A percentile compares a stretch with the other conserved stretches of the same genome.
phyloP scores from a whole-genome alignment of 1,140 invertebrate genomes.

The Drosophila truncata region DNA sequence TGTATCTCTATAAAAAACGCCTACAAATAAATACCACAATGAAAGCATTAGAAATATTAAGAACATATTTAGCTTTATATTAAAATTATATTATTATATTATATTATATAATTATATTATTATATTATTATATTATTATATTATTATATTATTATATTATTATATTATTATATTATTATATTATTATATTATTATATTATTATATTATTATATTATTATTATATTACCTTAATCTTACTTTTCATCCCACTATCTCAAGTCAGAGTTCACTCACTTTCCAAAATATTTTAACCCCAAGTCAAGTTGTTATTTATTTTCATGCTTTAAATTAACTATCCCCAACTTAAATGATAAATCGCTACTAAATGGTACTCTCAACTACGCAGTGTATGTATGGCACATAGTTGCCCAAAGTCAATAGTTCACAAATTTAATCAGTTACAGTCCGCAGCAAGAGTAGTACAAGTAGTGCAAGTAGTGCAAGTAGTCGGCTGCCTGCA shows the following conservation, averaged over 20 bases:
- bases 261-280: neutral
- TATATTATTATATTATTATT: too few relatives aligned
- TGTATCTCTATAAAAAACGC: neutral
- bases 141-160: too few relatives aligned
- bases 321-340: neutral
- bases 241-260: neutral
- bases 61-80: neutral
- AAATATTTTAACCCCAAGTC: too few relatives aligned
- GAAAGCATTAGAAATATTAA: fast-evolving
- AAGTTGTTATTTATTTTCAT: neutral
- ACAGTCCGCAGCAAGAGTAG: conserved; percentile 6
- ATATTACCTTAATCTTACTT: too few relatives aligned
- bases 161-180: too few relatives aligned
- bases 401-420: conserved; percentile 21
- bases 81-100: too few relatives aligned
- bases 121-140: too few relatives aligned
- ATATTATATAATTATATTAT: too few relatives aligned
- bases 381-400: conserved; percentile 1
- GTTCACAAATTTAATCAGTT: conserved; percentile 23
- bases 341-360: conserved; percentile 8
- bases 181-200: too few relatives aligned
- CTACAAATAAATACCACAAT: neutral
- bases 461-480: neutral
- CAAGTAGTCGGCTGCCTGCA: conserved; percentile 6
- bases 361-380: conserved; percentile 18